A percentile compares a stretch with the other conserved stretches of the same genome.
Evolutionary conservation across 2,888 invertebrate genomes (phyloP).

Genomic region (Petrolisthes cinctipes): DNA sequence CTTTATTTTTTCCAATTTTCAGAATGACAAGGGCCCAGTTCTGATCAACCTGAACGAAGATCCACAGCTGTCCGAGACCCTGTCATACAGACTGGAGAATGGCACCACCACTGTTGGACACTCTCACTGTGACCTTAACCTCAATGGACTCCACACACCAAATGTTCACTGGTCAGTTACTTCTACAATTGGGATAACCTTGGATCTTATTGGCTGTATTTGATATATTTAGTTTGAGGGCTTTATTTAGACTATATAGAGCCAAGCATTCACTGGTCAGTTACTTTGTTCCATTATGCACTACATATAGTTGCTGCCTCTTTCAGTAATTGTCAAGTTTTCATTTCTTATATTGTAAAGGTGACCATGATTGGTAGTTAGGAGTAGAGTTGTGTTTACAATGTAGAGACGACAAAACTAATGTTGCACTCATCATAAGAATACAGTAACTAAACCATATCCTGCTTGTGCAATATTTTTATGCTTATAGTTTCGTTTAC

Average conservation of each 20-base stretch:
- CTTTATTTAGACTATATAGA: not conserved
- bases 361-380: too few species aligned
- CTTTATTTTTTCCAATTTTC: not conserved
- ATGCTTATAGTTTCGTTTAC: not conserved
- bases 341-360: too few species aligned
- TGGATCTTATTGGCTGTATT: not conserved
- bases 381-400: too few species aligned
- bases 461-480: not conserved
- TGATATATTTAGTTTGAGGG: not conserved
- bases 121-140: conserved; percentile 74
- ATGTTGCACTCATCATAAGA: too few species aligned
- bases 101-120: conserved; percentile 73
- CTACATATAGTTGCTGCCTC: too few species aligned
- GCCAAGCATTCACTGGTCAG: not conserved
- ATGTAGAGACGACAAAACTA: too few species aligned
- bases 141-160: conserved; percentile 76
- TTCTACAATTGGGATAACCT: not conserved
- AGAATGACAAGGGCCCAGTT: conserved; percentile 73
- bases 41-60: conserved; percentile 77
- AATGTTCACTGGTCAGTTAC: conserved; percentile 75
- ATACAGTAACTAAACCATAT: too few species aligned
- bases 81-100: conserved; percentile 73
- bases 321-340: too few species aligned
- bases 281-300: not conserved
- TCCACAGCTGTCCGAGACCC: conserved; percentile 76